Conservation (phyloP, 2,797 vertebrate species). For the Macrochelys suwanniensis region DNA sequence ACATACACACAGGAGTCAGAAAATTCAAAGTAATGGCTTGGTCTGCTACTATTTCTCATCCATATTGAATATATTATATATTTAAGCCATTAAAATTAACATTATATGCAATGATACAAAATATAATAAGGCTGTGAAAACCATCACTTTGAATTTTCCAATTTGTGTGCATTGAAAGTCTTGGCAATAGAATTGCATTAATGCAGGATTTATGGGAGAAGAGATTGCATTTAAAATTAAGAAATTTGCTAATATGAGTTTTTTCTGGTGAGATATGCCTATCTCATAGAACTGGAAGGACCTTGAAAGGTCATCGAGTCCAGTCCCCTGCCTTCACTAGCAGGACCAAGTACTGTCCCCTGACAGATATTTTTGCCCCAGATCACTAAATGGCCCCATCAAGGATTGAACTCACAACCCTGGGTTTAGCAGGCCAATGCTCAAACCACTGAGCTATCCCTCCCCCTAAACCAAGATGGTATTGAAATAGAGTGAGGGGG, state of each 20-base stretch:
- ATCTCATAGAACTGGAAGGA: too few relatives aligned
- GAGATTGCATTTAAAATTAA: background rate
- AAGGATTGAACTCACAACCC: too few relatives aligned
- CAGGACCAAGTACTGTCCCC: too few relatives aligned
- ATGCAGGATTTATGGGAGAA: accelerated
- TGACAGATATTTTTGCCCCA: too few relatives aligned
- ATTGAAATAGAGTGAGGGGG: background rate
- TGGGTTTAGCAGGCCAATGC: too few relatives aligned
- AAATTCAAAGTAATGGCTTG: background rate
- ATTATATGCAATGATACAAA: background rate
- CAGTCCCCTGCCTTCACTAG: too few relatives aligned
- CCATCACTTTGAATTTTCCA: background rate
- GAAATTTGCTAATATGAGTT: background rate
- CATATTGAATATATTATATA: background rate
- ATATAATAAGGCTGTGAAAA: background rate
- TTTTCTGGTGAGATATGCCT: too few relatives aligned
- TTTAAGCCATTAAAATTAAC: background rate
- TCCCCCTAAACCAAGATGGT: background rate
- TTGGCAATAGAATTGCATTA: background rate
- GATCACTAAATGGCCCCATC: too few relatives aligned
- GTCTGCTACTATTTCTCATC: background rate
- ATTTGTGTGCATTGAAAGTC: background rate
- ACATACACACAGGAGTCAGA: background rate
- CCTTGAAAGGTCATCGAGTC: too few relatives aligned
- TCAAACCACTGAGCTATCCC: too few relatives aligned